Base-by-base conservation (phyloP, 2,888 invertebrate genomes). In the Disparrhopalites patrizii region DNA sequence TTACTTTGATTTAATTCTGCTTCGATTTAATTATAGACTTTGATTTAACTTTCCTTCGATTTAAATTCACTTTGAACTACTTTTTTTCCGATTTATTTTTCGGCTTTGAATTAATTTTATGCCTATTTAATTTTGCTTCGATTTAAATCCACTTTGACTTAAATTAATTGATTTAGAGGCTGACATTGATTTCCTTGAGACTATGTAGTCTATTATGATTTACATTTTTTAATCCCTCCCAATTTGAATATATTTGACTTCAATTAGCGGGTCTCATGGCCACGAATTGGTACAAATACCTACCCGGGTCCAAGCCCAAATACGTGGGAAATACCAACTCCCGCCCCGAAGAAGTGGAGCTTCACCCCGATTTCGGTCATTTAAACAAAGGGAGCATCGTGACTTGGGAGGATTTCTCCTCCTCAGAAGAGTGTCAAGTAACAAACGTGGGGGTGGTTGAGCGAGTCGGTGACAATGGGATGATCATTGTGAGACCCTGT, bases 241-340 rank as follows among this genome's bases (percentile, higher is more conserved):
- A n/a, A n/a, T n/a, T n/a, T n/a, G n/a, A 5, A 43, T 43, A 43
- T 43, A 18, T 43, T 18, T 10, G 43, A 43, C n/a, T 15, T 43
- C 5, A 43, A 18, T 10, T 43, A 52, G 27, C 25, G 3, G 52
- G 28, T 18, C 15, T 28, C 3, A 52, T 52, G 52, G 3, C 15
- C 27, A 28, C 30, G 7, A 52, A 52, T 13, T 52, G 52, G 52
- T 52, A n/a, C 52, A 52, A 52, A 27, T 28, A 18, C 25, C 25
- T 10, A 2, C 28, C 52, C 13, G 28, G 28, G 18, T 25, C 52
- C 52, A 52, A 25, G 15, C 52, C 52, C 15, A 10, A 4, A 5
- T 43, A 43, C 28, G 52, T 28, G 15, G 52, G 52, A 10, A 52
- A 25, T 1, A 27, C 52, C 18, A 52, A 28, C 7, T 52, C 52